Base-by-base conservation (phyloP, 2,113 vertebrate species). In the Scomber japonicus region DNA sequence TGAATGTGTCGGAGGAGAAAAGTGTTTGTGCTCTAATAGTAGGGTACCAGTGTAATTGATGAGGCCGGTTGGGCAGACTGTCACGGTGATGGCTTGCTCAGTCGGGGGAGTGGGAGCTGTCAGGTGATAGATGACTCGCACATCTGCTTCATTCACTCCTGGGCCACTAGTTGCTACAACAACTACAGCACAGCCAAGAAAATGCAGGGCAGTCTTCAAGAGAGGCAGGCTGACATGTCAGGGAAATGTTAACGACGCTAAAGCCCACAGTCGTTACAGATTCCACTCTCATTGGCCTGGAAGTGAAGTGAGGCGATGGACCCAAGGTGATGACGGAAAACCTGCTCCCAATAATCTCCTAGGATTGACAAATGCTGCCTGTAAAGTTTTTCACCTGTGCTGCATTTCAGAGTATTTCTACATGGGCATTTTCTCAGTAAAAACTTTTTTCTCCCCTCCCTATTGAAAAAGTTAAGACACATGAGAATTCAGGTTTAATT, bases 81-180 rank as follows among this genome's bases (percentile, higher is more conserved):
- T 95, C 95, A 94, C 92, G 81, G 93, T 95, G 95, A 96, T 96
- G 95, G 95, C 95, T 96, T 96, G 96, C 95, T 96, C 92, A 95
- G 93, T 93, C 89, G 81, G 90, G 91, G 94, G 92, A 92, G 93
- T 87, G 91, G 93, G 88, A 95, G 93, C 90, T 95, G 92, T 93
- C 51, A 90, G 91, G 93, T 96, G 96, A 97, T 96, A 94, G 96
- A 97, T 96, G 94, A 92, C 93, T 95, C 75, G 93, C 94, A 94
- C 96, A 96, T 96, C 94, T 96, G 95, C 93, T 96, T 96, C 96
- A 96, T 95, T 96, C 96, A 97, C 93, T 93, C 93, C 92, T 90
- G 92, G 89, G 95, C 95, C 91, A 91, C 94, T 70, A 85, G 97
- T 98, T 96, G 95, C 96, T 96, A 96, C 94, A 96, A 95, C 96